A percentile compares a stretch with the other conserved stretches of the same genome.
phyloP scores from a whole-genome alignment of 2,888 invertebrate genomes.

The Cerastoderma edule region DNA sequence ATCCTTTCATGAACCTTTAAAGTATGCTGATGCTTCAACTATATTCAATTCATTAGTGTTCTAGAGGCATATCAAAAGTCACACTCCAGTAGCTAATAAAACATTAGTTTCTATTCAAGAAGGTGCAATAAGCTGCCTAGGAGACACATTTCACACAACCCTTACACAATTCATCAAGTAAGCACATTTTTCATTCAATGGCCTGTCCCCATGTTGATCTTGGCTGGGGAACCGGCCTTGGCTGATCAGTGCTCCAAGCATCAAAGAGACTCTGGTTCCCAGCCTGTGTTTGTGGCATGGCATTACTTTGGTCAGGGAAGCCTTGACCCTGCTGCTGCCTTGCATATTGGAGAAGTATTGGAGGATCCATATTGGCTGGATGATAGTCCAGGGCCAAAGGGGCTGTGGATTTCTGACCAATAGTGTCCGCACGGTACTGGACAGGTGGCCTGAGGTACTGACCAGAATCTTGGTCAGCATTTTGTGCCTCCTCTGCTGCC shows the following conservation, averaged over 20 bases:
- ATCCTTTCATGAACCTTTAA: too few species aligned
- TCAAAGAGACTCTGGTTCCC: too few species aligned
- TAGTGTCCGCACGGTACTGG: slow-evolving; percentile 7
- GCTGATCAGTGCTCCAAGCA: slow-evolving; percentile 1
- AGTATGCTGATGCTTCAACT: too few species aligned
- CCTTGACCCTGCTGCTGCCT: not conserved
- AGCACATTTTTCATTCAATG: slow-evolving; percentile 8
- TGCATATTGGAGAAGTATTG: slow-evolving; percentile 9
- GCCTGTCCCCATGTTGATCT: slow-evolving; percentile 23
- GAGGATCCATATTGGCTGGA: slow-evolving; percentile 21
- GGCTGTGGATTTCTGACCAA: slow-evolving; percentile 5
- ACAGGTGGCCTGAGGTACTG: slow-evolving; percentile 18
- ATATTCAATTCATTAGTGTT: too few species aligned
- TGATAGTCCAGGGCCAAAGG: slow-evolving; percentile 17
- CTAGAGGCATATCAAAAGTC: too few species aligned
- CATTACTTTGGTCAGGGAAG: not conserved
- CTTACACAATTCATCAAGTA: not conserved
- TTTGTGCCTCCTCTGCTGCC: slow-evolving; percentile 8
- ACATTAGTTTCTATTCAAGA: too few species aligned
- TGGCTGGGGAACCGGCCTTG: not conserved
- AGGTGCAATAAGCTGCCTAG: too few species aligned
- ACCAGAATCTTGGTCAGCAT: slow-evolving; percentile 9
- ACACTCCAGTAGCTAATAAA: too few species aligned
- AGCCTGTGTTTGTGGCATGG: too few species aligned
- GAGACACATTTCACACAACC: too few species aligned